Base-by-base conservation (phyloP, 2,113 vertebrate species). In the Corythaeola cristata region DNA sequence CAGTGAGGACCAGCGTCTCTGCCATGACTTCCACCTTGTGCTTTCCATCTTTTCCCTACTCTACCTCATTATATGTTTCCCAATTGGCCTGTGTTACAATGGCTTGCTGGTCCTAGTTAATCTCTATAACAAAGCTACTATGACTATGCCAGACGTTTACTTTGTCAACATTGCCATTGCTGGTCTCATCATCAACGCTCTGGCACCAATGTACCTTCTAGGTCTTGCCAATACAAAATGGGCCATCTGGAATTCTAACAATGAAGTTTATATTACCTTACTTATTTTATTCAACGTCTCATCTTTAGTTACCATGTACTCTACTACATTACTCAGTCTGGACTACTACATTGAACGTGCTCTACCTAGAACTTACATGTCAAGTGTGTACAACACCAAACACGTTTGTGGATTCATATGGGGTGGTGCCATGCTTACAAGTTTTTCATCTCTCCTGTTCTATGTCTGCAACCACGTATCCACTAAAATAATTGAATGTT, bases 81-180 rank as follows among this genome's bases (percentile, higher is more conserved):
- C 99, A 0, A 66, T 99, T n/a, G 99, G 99, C 73, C 98, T 99
- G 55, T 99, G 98, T 96, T 99, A 99, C 98, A 99, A 99, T 3
- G 96, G 98, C 55, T 98, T 99, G 97, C 97, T 99, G 97, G 98
- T 99, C 37, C 98, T 98, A 55, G 99, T 99, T 73, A 99, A 99
- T 96, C 98, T 99, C 80, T 98, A 98, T 79, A 99, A 99, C 98
- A 99, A 99, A 96, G 98, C 98, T 39, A 98, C 98, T 50, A 99
- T 99, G 99, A 99, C 99, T 49, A 99, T 99, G 99, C 99, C 99
- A 0, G 99, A 99, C 1, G 99, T 99, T 77, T 99, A 99, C 94
- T 99, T 99, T 3, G 99, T 99, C 92, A 99, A 99, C 98, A 99
- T 99, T 56, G 99, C 99, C 13, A 98, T 99, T 1, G 99, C 99